These are phyloP conservation scores for Cephus pulcher DNA, from an alignment of 2,888 invertebrate genomes.

Conservation along the genomic window DNA sequence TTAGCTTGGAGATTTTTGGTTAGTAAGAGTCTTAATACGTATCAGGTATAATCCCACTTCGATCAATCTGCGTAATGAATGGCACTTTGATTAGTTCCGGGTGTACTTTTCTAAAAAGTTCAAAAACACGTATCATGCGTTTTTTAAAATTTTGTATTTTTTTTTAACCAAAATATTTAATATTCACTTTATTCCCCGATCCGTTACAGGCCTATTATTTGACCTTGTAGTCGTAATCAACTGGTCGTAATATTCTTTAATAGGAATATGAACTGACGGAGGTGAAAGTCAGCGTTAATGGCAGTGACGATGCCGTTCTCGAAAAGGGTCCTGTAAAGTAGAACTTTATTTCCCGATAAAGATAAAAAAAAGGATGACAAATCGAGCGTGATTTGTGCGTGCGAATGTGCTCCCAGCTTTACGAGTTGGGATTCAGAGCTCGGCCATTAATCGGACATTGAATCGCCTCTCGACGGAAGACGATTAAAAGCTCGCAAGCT, in stretches of 20 bases:
- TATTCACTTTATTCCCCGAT: neutral
- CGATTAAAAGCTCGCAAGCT: neutral
- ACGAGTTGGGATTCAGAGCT: neutral
- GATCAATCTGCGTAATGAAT: constrained; percentile 8
- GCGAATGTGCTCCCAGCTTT: neutral
- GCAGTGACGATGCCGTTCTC: neutral
- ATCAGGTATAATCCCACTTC: neutral
- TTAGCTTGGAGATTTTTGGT: neutral
- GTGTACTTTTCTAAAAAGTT: neutral
- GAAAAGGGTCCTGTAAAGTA: neutral
- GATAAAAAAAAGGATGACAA: neutral
- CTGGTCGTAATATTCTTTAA: neutral
- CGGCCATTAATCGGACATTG: neutral
- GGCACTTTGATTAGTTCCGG: neutral
- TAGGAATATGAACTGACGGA: neutral
- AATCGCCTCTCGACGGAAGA: neutral
- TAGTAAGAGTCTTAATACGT: neutral
- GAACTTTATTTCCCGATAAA: neutral
- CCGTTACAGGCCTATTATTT: neutral
- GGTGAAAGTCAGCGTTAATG: no score
- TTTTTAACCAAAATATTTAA: neutral
- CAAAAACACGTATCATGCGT: neutral
- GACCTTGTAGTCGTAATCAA: neutral
- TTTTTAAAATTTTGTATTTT: neutral
- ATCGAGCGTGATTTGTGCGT: neutral